Conservation (phyloP, 2,113 vertebrate species). For the Prinia subflava region DNA sequence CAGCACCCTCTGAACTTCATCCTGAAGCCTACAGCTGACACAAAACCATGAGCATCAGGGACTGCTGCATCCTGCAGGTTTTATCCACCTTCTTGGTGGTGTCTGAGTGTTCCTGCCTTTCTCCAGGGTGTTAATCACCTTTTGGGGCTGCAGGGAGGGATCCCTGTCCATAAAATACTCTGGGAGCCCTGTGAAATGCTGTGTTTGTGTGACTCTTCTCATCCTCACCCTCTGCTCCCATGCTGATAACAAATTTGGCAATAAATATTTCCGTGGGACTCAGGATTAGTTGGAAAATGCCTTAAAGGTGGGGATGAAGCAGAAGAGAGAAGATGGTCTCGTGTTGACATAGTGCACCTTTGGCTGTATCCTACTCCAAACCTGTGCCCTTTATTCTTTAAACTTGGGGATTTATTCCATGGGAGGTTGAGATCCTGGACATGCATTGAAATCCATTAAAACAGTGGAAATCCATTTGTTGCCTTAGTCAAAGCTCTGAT, state of each 20-base stretch:
- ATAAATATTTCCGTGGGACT: background rate
- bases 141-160: background rate
- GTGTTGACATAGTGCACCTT: background rate
- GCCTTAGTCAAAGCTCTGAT: background rate
- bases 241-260: background rate
- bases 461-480: background rate
- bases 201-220: background rate
- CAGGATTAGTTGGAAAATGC: background rate
- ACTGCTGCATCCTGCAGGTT: fast-evolving
- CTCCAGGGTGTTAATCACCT: background rate
- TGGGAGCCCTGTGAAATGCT: background rate
- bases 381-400: background rate
- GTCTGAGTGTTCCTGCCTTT: background rate
- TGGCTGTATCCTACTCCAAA: background rate
- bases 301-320: background rate
- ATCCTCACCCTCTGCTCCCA: background rate
- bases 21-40: background rate
- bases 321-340: background rate
- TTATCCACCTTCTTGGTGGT: background rate
- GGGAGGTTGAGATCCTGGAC: background rate
- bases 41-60: background rate
- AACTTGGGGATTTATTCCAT: background rate
- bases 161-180: background rate
- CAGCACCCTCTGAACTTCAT: background rate
- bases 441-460: background rate